Evolutionary conservation across 2,888 invertebrate genomes (phyloP), one percentile per base, ranked within the genome.

Genomic region (Eupsilia transversa): DNA sequence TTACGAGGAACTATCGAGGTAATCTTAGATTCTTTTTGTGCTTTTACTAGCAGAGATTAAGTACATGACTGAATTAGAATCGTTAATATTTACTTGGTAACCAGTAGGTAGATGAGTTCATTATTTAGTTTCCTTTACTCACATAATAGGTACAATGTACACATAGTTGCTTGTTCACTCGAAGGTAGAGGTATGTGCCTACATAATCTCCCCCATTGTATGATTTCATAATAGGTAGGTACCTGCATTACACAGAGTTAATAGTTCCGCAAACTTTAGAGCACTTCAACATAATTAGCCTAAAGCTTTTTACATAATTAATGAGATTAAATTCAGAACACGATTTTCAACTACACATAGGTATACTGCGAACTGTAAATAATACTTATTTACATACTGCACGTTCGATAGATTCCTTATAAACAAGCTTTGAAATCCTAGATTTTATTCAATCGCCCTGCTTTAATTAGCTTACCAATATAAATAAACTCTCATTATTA

Each of bases 191-290:
- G 7, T n/a, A 41, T 33, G 6, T 35, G 27, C 9, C 17, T 27
- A 35, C 35, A 57, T n/a, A 33, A 27, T 27, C n/a, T 35, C 27
- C 20, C n/a, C 7, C 46, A 33, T 41, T 49, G 49, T 43, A 33
- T 59, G 49, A 67, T 35, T 49, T n/a, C 41, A 67, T 49, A 59
- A 77, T 67, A 67, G 17, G 3, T 17, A 43, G 27, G 35, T 41
- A 59, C 3, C 27, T n/a, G 17, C n/a, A 46, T 46, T n/a, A 69
- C 14, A 61, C 33, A 12, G 35, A 35, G 27, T 43, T 57, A 57
- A 49, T 63, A 80, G 56, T 72, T 49, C 27, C 61, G 46, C 33
- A 77, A 79, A 79, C 41, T 49, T 57, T 41, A 56, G 54, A 79
- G 61, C 60, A 69, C 60, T 54, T 79, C 1, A 46, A 60, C 38